A percentile compares a stretch with the other conserved stretches of the same genome.
These are phyloP conservation scores for Cordilura impudica DNA, from an alignment of 2,888 invertebrate genomes.

Conservation along the genomic window DNA sequence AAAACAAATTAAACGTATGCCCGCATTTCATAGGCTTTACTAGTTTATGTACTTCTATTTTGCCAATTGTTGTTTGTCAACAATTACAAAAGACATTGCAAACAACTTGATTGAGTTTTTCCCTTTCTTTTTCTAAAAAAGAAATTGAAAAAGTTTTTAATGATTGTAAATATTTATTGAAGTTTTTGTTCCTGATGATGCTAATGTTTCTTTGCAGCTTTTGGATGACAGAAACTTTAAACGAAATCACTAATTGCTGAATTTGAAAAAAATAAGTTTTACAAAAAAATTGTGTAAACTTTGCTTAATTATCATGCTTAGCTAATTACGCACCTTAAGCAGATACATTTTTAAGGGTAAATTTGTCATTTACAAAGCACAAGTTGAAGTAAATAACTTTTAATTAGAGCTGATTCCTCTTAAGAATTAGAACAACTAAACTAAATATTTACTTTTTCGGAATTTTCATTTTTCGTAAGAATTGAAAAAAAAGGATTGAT, in stretches of 20 bases:
- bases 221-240: neutral
- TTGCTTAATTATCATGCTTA: constrained; percentile 53
- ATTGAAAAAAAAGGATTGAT: neutral
- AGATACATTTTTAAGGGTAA: neutral
- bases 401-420: constrained; percentile 18
- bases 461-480: neutral
- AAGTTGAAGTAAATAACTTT: constrained; percentile 4
- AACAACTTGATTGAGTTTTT: constrained; percentile 29
- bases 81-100: neutral
- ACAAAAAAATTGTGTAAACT: neutral
- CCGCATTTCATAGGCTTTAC: constrained; percentile 15
- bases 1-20: constrained; percentile 14
- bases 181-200: constrained; percentile 38
- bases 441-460: neutral
- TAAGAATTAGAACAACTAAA: neutral
- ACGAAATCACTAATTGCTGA: constrained; percentile 19
- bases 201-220: neutral
- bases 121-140: neutral
- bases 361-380: neutral
- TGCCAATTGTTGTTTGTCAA: neutral
- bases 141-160: constrained; percentile 52
- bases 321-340: constrained; percentile 55
- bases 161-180: constrained; percentile 56
- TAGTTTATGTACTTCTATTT: neutral
- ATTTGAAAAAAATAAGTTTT: neutral